These are phyloP conservation scores for Dione vanillae DNA, from an alignment of 2,888 invertebrate genomes.

Conservation along the genomic window DNA sequence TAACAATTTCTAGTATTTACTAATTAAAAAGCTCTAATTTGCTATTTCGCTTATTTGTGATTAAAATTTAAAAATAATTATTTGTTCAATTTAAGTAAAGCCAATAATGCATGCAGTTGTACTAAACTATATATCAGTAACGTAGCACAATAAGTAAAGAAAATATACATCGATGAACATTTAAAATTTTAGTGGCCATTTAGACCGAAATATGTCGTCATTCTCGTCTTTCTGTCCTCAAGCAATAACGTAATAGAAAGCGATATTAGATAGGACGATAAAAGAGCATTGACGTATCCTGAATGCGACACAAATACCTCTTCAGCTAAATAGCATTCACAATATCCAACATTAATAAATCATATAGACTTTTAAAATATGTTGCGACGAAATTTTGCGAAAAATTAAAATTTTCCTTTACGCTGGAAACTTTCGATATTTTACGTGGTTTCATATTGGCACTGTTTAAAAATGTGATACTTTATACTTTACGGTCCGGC, in stretches of 20 bases:
- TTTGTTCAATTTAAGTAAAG: background rate
- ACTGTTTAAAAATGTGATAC: slow-evolving; percentile 43
- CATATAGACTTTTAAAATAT: slow-evolving; percentile 66
- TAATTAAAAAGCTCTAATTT: background rate
- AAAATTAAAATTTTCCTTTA: slow-evolving; percentile 73
- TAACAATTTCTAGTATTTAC: background rate
- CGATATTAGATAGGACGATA: slow-evolving; percentile 47
- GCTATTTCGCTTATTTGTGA: background rate
- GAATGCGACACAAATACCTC: slow-evolving; percentile 60
- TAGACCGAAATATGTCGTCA: slow-evolving; percentile 34
- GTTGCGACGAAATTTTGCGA: slow-evolving; percentile 64
- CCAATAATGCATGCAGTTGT: background rate
- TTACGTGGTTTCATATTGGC: slow-evolving; percentile 68
- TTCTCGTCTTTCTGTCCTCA: slow-evolving; percentile 41
- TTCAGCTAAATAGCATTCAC: slow-evolving; percentile 68
- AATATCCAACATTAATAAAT: slow-evolving; percentile 71
- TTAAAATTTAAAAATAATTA: background rate
- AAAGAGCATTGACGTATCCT: slow-evolving; percentile 56
- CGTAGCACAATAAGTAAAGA: background rate
- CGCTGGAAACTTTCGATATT: slow-evolving; percentile 68
- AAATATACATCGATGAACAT: slow-evolving; percentile 16
- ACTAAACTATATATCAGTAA: background rate
- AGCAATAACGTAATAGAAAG: slow-evolving; percentile 45
- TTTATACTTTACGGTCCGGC: slow-evolving; percentile 42
- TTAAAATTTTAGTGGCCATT: slow-evolving; percentile 40